A percentile compares a stretch with the other conserved stretches of the same genome.
phyloP scores from a whole-genome alignment of 2,113 vertebrate species.

The cattle (Bos taurus) region DNA sequence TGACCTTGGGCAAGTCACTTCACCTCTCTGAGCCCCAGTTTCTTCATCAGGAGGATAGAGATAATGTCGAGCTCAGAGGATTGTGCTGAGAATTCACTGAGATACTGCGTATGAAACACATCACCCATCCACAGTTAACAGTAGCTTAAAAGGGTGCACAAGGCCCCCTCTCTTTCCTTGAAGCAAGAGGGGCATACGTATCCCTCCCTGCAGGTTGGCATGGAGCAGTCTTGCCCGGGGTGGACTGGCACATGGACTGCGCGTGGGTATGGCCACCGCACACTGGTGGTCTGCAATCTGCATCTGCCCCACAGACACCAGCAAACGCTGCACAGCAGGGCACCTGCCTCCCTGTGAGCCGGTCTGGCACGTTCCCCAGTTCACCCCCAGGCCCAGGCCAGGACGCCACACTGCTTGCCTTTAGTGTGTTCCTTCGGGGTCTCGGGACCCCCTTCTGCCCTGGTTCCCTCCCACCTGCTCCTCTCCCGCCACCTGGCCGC shows the following conservation, averaged over 20 bases:
- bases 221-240: neutral
- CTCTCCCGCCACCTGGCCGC: neutral
- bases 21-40: slow-evolving; percentile 53
- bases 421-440: neutral
- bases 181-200: neutral
- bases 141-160: neutral
- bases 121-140: neutral
- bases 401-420: neutral
- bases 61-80: neutral
- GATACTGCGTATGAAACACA: neutral
- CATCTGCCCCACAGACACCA: neutral
- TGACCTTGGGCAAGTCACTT: slow-evolving; percentile 47
- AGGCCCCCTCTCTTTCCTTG: neutral
- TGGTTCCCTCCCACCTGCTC: neutral
- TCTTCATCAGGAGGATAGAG: neutral
- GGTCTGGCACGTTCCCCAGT: neutral
- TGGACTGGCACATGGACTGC: too few relatives aligned
- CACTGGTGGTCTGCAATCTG: neutral
- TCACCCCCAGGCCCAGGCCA: too few relatives aligned
- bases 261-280: fast-evolving
- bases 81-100: neutral
- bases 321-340: neutral
- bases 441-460: neutral
- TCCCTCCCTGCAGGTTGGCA: neutral
- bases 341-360: neutral